A percentile compares a stretch with the other conserved stretches of the same genome.
phyloP scores from a whole-genome alignment of 2,113 vertebrate genomes.

The Struthio camelus region DNA sequence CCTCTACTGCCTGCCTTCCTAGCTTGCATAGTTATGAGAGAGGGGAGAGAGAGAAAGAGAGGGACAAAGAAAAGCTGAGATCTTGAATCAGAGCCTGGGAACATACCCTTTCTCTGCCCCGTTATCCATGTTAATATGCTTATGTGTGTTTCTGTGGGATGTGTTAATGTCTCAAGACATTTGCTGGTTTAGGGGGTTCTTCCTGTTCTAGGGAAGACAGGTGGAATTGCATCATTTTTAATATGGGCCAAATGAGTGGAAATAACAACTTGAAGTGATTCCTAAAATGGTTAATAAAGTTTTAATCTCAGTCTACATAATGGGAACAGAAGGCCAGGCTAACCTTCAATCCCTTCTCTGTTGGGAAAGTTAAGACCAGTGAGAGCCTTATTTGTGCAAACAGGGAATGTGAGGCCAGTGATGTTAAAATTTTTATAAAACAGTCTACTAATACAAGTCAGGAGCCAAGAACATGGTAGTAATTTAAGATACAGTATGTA shows the following conservation, averaged over 20 bases:
- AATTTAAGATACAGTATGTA: background rate
- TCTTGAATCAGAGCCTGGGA: too few relatives aligned
- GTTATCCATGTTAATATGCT: too few relatives aligned
- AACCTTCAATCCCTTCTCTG: background rate
- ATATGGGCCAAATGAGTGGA: background rate
- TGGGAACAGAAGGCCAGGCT: background rate
- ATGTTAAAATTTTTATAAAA: background rate
- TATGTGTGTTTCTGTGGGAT: too few relatives aligned
- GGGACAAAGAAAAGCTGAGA: too few relatives aligned
- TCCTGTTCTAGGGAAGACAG: too few relatives aligned
- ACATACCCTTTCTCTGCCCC: too few relatives aligned
- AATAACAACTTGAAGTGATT: background rate
- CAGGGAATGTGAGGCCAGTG: rapidly evolving
- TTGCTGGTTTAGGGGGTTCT: too few relatives aligned
- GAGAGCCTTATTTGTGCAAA: background rate
- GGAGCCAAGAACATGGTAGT: background rate
- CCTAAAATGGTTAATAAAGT: background rate
- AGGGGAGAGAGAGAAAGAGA: too few relatives aligned
- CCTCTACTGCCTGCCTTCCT: too few relatives aligned
- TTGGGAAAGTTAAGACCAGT: background rate
- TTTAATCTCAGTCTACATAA: background rate
- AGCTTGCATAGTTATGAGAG: too few relatives aligned
- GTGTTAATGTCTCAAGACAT: too few relatives aligned
- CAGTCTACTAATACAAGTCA: background rate
- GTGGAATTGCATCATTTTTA: background rate